A percentile compares a stretch with the other conserved stretches of the same genome.
Conservation (phyloP, 2,797 vertebrate species). For the Melanogrammus aeglefinus region DNA sequence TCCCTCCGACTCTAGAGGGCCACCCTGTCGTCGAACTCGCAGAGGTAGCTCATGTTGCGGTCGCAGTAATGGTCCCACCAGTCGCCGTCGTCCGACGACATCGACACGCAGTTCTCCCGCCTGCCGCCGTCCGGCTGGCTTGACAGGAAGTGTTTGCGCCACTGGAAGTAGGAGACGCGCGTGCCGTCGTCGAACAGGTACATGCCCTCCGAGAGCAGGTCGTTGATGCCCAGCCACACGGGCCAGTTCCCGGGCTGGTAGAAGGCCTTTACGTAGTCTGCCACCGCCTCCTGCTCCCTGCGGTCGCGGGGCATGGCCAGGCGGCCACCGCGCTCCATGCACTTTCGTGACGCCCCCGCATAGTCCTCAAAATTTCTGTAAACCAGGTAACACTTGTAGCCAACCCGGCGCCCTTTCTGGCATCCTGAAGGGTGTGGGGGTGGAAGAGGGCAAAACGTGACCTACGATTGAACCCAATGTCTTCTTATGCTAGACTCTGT, state of each 20-base stretch:
- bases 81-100: conserved; percentile 87
- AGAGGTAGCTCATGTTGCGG: conserved; percentile 85
- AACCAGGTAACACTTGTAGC: conserved; percentile 84
- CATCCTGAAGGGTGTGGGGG: conserved; percentile 71
- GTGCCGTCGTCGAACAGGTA: conserved; percentile 87
- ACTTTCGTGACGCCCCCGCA: conserved; percentile 75
- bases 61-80: conserved; percentile 95
- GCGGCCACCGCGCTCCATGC: conserved; percentile 78
- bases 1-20: conserved; percentile 34
- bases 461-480: not conserved
- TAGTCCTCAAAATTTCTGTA: conserved; percentile 80
- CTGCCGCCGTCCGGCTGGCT: conserved; percentile 85
- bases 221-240: conserved; percentile 85
- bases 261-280: conserved; percentile 74
- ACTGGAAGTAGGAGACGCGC: conserved; percentile 84
- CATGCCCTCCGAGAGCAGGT: conserved; percentile 81
- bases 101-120: conserved; percentile 87
- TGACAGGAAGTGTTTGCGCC: conserved; percentile 85
- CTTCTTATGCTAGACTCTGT: not conserved
- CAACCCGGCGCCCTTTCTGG: conserved; percentile 79
- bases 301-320: conserved; percentile 85
- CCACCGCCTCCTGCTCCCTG: conserved; percentile 79
- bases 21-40: conserved; percentile 81
- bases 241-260: conserved; percentile 88
- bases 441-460: not conserved